These are phyloP conservation scores for Exocentrus adspersus DNA, from an alignment of 2,888 invertebrate genomes.

Conservation along the genomic window DNA sequence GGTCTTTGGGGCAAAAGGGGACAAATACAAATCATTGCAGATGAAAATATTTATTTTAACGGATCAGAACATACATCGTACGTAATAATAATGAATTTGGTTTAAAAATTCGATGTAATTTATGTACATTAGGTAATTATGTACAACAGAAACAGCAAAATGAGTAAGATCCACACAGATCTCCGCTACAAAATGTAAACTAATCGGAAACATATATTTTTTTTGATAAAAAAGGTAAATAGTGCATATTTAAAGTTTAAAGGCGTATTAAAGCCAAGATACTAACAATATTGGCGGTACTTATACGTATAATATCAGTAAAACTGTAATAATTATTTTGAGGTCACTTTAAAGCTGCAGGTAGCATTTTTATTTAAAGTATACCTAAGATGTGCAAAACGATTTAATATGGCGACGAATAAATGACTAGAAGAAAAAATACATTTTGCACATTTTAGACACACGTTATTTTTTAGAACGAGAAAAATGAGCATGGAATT, in stretches of 20 bases:
- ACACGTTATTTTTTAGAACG: constrained; percentile 10
- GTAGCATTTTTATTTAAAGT: constrained; percentile 24
- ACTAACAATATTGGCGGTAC: constrained; percentile 32
- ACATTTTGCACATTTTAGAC: constrained; percentile 8
- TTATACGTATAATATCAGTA: constrained; percentile 24
- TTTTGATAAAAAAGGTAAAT: constrained; percentile 23
- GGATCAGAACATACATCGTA: constrained; percentile 45
- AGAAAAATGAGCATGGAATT: constrained; percentile 27
- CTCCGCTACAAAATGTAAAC: constrained; percentile 24
- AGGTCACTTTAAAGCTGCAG: constrained; percentile 40
- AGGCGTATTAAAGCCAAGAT: constrained; percentile 37
- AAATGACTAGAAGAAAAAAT: no score
- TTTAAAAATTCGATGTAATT: constrained; percentile 47
- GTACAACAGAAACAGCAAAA: constrained; percentile 32
- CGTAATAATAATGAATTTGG: constrained; percentile 28
- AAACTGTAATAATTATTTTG: constrained; percentile 28
- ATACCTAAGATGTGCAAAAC: constrained; percentile 11
- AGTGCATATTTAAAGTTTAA: constrained; percentile 33
- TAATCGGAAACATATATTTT: constrained; percentile 23
- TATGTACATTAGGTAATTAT: constrained; percentile 44
- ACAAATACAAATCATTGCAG: constrained; percentile 32
- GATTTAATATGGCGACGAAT: no score
- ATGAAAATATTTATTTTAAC: constrained; percentile 48
- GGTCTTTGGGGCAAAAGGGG: not conserved
- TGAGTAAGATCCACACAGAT: constrained; percentile 26